phyloP scores from a whole-genome alignment of 2,888 invertebrate species.

The Bembecia ichneumoniformis region DNA sequence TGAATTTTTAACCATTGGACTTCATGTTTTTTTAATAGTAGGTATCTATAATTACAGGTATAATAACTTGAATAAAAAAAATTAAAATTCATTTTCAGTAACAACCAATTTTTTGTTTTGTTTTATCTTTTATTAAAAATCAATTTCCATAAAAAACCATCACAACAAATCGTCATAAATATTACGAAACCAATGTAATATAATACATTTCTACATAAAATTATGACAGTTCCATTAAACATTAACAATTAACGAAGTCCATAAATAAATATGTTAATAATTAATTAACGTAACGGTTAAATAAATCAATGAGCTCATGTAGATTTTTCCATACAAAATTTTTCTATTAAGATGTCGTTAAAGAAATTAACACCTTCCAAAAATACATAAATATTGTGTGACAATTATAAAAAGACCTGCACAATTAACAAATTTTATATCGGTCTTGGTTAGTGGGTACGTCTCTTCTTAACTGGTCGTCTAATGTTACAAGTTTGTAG shows the following conservation, averaged over 20 bases:
- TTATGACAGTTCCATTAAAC: background rate
- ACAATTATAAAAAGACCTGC: conserved; percentile 7
- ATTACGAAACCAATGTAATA: background rate
- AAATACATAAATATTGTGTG: conserved; percentile 14
- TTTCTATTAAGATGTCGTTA: conserved; percentile 22
- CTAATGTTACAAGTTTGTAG: background rate
- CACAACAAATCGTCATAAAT: no score
- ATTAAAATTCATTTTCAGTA: no score
- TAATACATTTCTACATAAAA: conserved; percentile 5
- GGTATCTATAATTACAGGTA: no score
- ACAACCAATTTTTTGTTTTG: background rate
- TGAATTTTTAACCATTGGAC: no score
- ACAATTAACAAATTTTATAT: background rate
- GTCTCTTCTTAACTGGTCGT: background rate
- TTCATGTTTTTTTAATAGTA: no score
- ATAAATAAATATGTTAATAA: background rate
- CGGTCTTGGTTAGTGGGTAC: background rate
- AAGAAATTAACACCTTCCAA: conserved; percentile 26
- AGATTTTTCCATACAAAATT: conserved; percentile 26
- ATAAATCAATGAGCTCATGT: conserved; percentile 23
- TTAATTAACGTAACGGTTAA: conserved; percentile 10
- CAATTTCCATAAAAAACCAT: no score
- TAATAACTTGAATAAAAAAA: no score
- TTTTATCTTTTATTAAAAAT: no score
- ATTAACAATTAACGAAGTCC: background rate